A percentile compares a stretch with the other conserved stretches of the same genome.
Evolutionary conservation across 2,113 vertebrate species (phyloP).

Genomic region (Gallinago paraguaiae): DNA sequence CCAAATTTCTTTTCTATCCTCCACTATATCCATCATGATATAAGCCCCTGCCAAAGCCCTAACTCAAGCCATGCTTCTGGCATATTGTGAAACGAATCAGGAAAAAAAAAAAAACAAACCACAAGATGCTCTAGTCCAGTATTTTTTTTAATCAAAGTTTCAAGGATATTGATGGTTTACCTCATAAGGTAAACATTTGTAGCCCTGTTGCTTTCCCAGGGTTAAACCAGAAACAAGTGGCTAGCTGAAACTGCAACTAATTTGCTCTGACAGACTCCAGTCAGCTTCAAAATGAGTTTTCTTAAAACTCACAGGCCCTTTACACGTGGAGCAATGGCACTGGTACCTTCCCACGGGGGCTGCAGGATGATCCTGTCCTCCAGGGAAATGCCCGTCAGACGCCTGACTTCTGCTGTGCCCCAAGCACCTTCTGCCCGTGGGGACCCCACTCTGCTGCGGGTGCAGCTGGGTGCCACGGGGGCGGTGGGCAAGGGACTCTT

Average conservation of each 20-base stretch:
- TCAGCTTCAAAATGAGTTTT: neutral
- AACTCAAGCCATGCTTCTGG: slow-evolving; percentile 72
- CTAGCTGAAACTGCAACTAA: slow-evolving; percentile 3
- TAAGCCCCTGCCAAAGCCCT: slow-evolving; percentile 60
- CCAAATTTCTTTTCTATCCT: slow-evolving; percentile 60
- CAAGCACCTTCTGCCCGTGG: no score
- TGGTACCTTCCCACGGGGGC: neutral
- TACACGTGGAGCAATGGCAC: neutral
- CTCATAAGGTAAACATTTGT: slow-evolving; percentile 59
- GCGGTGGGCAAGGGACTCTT: rapidly evolving
- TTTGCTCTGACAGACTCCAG: neutral
- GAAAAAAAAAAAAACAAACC: neutral
- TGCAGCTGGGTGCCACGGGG: rapidly evolving
- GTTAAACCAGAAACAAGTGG: slow-evolving; percentile 30
- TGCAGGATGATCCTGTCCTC: neutral
- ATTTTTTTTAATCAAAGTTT: slow-evolving; percentile 43
- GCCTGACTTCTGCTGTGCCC: neutral
- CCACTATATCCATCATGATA: slow-evolving; percentile 59
- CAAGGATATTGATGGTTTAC: slow-evolving; percentile 54
- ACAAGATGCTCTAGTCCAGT: slow-evolving; percentile 36
- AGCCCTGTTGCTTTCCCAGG: slow-evolving; percentile 32
- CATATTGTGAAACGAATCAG: slow-evolving; percentile 49
- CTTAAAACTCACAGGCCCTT: neutral
- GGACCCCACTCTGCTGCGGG: rapidly evolving
- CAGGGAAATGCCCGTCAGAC: rapidly evolving